Evolutionary conservation across 2,888 invertebrate species (phyloP).

Genomic region (Thereva unica): DNA sequence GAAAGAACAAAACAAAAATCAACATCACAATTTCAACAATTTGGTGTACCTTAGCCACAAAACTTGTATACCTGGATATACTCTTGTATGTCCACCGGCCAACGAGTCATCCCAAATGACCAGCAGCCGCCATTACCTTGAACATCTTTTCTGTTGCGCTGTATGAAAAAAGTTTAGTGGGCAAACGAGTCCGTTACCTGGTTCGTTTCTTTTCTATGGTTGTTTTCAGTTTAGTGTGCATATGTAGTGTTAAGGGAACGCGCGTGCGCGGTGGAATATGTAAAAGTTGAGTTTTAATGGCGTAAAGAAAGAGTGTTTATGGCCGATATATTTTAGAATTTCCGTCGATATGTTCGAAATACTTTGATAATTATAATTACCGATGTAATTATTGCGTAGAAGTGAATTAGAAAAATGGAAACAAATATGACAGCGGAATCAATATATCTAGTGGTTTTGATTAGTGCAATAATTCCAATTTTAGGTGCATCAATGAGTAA

Average conservation of each 20-base stretch:
- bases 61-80: conserved; percentile 23
- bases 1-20: too few species aligned
- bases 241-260: conserved; percentile 20
- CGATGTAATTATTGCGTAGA: conserved; percentile 24
- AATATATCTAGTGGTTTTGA: conserved; percentile 33
- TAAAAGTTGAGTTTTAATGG: too few species aligned
- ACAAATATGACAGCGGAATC: conserved; percentile 24
- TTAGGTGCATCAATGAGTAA: conserved; percentile 57
- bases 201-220: conserved; percentile 4
- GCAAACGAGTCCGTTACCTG: conserved; percentile 21
- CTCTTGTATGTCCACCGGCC: conserved; percentile 18
- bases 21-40: too few species aligned
- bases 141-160: conserved; percentile 26
- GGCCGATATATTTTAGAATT: not conserved
- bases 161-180: conserved; percentile 21
- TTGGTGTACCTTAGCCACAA: not conserved
- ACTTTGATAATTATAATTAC: conserved; percentile 21
- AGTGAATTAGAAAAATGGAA: not conserved
- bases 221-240: conserved; percentile 17
- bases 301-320: too few species aligned
- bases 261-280: not conserved
- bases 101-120: not conserved
- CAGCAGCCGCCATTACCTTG: conserved; percentile 31
- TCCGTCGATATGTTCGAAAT: conserved; percentile 1
- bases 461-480: conserved; percentile 47